A percentile compares a stretch with the other conserved stretches of the same genome.
These are phyloP conservation scores for Pandemis cinnamomeana DNA, from an alignment of 2,888 invertebrate genomes.

Conservation along the genomic window DNA sequence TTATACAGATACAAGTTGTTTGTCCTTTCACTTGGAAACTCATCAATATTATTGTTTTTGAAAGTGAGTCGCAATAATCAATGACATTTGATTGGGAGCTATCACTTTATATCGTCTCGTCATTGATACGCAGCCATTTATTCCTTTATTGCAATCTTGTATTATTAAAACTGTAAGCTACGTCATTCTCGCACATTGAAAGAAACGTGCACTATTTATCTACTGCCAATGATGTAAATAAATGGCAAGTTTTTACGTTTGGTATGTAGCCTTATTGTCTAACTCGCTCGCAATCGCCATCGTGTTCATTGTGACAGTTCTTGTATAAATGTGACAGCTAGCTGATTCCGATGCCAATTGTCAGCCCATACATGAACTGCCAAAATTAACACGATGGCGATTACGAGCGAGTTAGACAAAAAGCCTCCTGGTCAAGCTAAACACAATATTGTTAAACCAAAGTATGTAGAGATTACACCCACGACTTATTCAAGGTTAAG, in stretches of 20 bases:
- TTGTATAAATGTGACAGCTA: too few species aligned
- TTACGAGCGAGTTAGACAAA: too few species aligned
- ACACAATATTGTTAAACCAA: background rate
- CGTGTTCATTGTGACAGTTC: too few species aligned
- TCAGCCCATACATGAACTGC: too few species aligned
- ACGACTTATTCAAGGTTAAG: background rate
- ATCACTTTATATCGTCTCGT: background rate
- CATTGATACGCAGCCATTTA: background rate
- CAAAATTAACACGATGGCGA: too few species aligned
- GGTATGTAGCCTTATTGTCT: too few species aligned
- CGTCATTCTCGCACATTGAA: background rate
- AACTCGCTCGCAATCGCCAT: too few species aligned
- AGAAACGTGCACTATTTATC: background rate
- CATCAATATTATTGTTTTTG: too few species aligned
- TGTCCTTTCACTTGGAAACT: too few species aligned
- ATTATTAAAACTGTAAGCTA: background rate
- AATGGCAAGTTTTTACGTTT: background rate
- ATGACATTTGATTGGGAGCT: background rate
- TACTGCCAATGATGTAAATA: background rate
- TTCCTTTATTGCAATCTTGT: background rate
- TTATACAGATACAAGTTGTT: too few species aligned
- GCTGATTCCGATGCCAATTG: too few species aligned
- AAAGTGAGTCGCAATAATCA: too few species aligned
- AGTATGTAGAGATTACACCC: constrained; percentile 1
- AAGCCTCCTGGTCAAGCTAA: background rate